A percentile compares a stretch with the other conserved stretches of the same genome.
phyloP scores from a whole-genome alignment of 2,888 invertebrate genomes.

The Troides oblongomaculatus region DNA sequence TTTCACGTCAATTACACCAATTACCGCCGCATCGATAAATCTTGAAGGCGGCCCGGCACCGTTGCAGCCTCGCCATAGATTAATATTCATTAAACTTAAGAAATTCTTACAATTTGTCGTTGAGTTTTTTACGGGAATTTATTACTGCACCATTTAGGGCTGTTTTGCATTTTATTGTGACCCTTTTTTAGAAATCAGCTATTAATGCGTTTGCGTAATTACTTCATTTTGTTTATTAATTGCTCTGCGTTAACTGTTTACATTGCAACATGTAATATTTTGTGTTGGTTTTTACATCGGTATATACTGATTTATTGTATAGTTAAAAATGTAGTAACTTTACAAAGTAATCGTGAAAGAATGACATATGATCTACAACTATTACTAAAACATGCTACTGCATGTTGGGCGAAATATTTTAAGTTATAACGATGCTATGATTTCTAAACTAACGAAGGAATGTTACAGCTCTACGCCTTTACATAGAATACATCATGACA shows the following conservation, averaged over 20 bases:
- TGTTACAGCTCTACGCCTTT: no score
- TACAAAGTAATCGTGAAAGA: no score
- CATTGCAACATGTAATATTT: not conserved
- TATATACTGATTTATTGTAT: no score
- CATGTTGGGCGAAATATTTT: no score
- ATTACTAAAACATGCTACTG: no score
- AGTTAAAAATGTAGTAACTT: no score
- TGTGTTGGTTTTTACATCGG: not conserved
- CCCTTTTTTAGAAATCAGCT: constrained; percentile 16
- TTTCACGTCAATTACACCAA: constrained; percentile 34
- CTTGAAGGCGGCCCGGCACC: constrained; percentile 12
- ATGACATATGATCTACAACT: no score
- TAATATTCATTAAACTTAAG: constrained; percentile 51
- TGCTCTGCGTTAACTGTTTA: not conserved
- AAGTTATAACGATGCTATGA: no score
- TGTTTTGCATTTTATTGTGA: constrained; percentile 29
- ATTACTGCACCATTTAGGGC: constrained; percentile 43
- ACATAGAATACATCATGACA: no score
- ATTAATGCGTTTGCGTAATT: constrained; percentile 14
- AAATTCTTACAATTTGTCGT: constrained; percentile 62
- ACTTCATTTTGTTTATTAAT: constrained; percentile 24
- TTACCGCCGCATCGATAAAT: constrained; percentile 32
- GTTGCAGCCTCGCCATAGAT: constrained; percentile 34
- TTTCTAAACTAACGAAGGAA: no score
- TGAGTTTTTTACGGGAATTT: constrained; percentile 51